Base-by-base conservation (phyloP, 1,140 invertebrate species). In the Cepaea nemoralis region DNA sequence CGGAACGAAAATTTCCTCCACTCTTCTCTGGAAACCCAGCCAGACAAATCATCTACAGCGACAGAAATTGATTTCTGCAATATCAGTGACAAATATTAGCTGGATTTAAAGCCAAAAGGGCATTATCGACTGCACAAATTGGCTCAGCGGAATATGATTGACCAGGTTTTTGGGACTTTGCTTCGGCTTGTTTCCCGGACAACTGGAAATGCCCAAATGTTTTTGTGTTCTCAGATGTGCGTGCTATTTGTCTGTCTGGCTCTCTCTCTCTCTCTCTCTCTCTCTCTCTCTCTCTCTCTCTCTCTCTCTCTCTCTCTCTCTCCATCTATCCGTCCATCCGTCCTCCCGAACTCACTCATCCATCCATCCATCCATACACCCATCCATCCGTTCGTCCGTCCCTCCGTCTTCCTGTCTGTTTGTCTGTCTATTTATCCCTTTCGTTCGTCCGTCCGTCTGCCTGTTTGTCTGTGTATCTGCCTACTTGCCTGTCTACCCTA, bases 201-300 rank as follows among this genome's bases (percentile, higher is more conserved):
- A n/a, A n/a, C n/a, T n/a, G n/a, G n/a, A n/a, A n/a, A n/a, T n/a
- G n/a, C n/a, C n/a, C n/a, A n/a, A n/a, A n/a, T n/a, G n/a, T n/a
- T n/a, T n/a, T n/a, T n/a, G n/a, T n/a, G n/a, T n/a, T n/a, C n/a
- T n/a, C n/a, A n/a, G n/a, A n/a, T n/a, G n/a, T n/a, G n/a, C n/a
- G n/a, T n/a, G n/a, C 63, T 67, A 67, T 67, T n/a, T 67, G 27
- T 67, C 63, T 48, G 19, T 48, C 45, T n/a, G n/a, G n/a, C n/a
- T n/a, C n/a, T n/a, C n/a, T n/a, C n/a, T n/a, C n/a, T n/a, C n/a
- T n/a, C n/a, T 48, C 8, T 48, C 45, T 48, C 8, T 48, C 45
- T 48, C 8, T 48, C 45, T 67, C 8, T 67, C 63, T 67, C 8
- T 67, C 63, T 67, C 8, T 67, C 63, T 67, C 8, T 67, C 63